Conservation (phyloP, 2,888 invertebrate species). For the Rhamphomyia laevipes region DNA sequence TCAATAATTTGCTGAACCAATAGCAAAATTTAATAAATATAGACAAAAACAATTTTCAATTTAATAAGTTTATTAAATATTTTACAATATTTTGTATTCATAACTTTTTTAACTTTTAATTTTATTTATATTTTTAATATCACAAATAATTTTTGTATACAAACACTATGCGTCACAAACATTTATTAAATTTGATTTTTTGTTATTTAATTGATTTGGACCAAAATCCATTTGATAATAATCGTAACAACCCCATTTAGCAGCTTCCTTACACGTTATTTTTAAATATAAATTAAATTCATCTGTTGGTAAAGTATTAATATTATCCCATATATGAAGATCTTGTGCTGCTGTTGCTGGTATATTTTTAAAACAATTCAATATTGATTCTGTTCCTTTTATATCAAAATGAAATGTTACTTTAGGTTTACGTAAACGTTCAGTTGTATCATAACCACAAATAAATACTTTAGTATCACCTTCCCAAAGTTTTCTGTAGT, state of each 20-base stretch:
- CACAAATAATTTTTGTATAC: no score
- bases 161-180: no score
- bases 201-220: no score
- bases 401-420: slow-evolving; percentile 22
- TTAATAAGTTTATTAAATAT: no score
- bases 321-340: not conserved
- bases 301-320: slow-evolving; percentile 15
- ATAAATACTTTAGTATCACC: slow-evolving; percentile 21
- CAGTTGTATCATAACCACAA: slow-evolving; percentile 21
- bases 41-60: no score
- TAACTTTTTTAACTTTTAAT: no score
- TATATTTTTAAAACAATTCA: not conserved
- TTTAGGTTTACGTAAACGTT: slow-evolving; percentile 15
- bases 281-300: slow-evolving; percentile 21
- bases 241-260: slow-evolving; percentile 25
- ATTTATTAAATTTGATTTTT: no score
- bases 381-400: slow-evolving; percentile 18
- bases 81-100: no score
- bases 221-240: slow-evolving; percentile 22
- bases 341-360: not conserved
- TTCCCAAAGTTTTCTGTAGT: slow-evolving; percentile 20
- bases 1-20: no score
- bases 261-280: slow-evolving; percentile 21
- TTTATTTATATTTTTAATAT: no score
- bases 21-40: no score